Evolutionary conservation across 2,888 invertebrate genomes (phyloP).

Genomic region (Pollenia angustigena): DNA sequence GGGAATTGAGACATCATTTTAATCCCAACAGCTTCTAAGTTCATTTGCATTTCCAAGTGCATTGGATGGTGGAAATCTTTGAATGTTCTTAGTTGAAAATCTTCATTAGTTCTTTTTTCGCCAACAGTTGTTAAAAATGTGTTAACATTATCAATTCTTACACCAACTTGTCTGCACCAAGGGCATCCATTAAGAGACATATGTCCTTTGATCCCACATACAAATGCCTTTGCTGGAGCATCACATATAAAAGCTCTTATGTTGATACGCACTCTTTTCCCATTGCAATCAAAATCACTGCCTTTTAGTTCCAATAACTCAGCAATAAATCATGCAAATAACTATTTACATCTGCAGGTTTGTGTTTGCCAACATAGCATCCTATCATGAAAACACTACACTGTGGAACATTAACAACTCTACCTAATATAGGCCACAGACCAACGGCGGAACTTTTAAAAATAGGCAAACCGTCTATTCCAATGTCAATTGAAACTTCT

Average conservation of each 20-base stretch:
- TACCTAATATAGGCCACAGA: not conserved
- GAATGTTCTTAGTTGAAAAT: too few relatives aligned
- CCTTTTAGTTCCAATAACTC: not conserved
- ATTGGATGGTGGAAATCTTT: too few relatives aligned
- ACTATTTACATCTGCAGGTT: not conserved
- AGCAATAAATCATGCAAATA: not conserved
- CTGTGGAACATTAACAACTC: not conserved
- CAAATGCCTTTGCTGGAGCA: conserved; percentile 28
- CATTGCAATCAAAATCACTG: not conserved
- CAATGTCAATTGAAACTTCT: too few relatives aligned
- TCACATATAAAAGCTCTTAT: conserved; percentile 33
- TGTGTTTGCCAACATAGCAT: not conserved
- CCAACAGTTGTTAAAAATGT: not conserved
- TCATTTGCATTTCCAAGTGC: not conserved
- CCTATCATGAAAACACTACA: not conserved
- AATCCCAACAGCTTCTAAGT: conserved; percentile 7
- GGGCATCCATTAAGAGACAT: conserved; percentile 22
- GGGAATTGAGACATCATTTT: conserved; percentile 49
- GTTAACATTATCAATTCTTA: too few relatives aligned
- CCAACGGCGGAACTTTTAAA: too few relatives aligned
- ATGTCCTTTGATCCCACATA: conserved; percentile 22
- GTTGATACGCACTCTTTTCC: not conserved
- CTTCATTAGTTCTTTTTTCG: too few relatives aligned
- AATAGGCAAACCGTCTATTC: too few relatives aligned
- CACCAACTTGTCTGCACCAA: conserved; percentile 3